Evolutionary conservation across 1,140 invertebrate species (phyloP).

Genomic region (Lasioglossum albipes): DNA sequence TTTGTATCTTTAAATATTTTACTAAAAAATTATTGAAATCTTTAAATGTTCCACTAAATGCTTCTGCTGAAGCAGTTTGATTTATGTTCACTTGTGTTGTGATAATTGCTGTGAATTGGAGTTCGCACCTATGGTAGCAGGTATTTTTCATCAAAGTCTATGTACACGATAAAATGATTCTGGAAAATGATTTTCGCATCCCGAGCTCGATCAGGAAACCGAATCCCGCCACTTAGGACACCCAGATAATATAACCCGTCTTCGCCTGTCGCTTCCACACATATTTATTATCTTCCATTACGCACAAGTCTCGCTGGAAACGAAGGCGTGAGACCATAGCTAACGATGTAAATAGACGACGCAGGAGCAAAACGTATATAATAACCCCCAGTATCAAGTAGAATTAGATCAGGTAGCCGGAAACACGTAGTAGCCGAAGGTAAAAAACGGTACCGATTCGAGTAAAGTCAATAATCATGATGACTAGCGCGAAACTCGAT

Average conservation of each 20-base stretch:
- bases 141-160: neutral
- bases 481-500: constrained; percentile 6
- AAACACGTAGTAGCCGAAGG: constrained; percentile 42
- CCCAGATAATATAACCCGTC: constrained; percentile 42
- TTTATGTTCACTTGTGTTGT: too few species aligned
- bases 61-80: too few species aligned
- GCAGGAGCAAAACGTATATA: constrained; percentile 52
- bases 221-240: constrained; percentile 39
- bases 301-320: constrained; percentile 47
- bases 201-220: constrained; percentile 13
- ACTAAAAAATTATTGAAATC: too few species aligned
- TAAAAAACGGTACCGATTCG: constrained; percentile 36
- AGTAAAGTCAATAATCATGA: constrained; percentile 26
- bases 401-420: constrained; percentile 59
- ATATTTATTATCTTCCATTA: constrained; percentile 53
- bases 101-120: too few species aligned
- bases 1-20: too few species aligned
- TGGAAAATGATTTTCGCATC: neutral
- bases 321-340: constrained; percentile 50
- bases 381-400: constrained; percentile 56
- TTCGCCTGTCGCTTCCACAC: constrained; percentile 53
- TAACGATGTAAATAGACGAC: constrained; percentile 68
- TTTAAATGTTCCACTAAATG: too few species aligned
- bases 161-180: neutral
- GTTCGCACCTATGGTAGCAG: neutral